phyloP scores from a whole-genome alignment of 2,888 invertebrate species.

The Leptinotarsa rubiginosa region DNA sequence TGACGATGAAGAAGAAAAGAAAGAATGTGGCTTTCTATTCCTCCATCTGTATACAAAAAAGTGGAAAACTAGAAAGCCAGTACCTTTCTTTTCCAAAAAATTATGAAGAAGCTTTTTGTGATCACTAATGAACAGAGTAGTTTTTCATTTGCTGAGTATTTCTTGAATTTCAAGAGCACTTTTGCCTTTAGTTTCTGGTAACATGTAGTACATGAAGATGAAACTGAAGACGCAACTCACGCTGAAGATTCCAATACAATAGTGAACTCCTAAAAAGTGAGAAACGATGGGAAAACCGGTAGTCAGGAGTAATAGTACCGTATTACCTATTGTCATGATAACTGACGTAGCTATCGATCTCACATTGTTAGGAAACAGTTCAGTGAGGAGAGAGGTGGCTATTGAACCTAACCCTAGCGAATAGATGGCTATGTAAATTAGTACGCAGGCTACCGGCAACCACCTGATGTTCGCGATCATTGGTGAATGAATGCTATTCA shows the following conservation, averaged over 20 bases:
- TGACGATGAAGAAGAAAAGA: too few relatives aligned
- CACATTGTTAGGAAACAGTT: slow-evolving; percentile 81
- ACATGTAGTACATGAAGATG: neutral
- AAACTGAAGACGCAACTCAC: slow-evolving; percentile 1
- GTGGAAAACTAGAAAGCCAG: too few relatives aligned
- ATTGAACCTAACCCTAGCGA: slow-evolving; percentile 78
- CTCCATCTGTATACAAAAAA: too few relatives aligned
- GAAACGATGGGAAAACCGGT: slow-evolving; percentile 33
- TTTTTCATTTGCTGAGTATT: neutral
- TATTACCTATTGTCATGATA: slow-evolving; percentile 32
- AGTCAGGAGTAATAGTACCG: slow-evolving; percentile 22
- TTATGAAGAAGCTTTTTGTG: too few relatives aligned
- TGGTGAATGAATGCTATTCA: slow-evolving; percentile 62
- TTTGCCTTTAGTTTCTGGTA: slow-evolving; percentile 26
- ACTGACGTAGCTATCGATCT: slow-evolving; percentile 72
- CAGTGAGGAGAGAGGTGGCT: slow-evolving; percentile 84
- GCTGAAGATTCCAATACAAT: slow-evolving; percentile 31
- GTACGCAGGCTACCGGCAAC: slow-evolving; percentile 77
- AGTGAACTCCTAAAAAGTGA: slow-evolving; percentile 21
- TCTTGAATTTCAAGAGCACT: neutral
- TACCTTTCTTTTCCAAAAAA: too few relatives aligned
- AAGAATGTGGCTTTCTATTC: too few relatives aligned
- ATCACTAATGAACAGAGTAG: too few relatives aligned
- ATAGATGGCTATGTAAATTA: slow-evolving; percentile 78
- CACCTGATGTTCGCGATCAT: slow-evolving; percentile 67